Conservation (phyloP, 2,797 vertebrate species). For the Heliangelus exortis region DNA sequence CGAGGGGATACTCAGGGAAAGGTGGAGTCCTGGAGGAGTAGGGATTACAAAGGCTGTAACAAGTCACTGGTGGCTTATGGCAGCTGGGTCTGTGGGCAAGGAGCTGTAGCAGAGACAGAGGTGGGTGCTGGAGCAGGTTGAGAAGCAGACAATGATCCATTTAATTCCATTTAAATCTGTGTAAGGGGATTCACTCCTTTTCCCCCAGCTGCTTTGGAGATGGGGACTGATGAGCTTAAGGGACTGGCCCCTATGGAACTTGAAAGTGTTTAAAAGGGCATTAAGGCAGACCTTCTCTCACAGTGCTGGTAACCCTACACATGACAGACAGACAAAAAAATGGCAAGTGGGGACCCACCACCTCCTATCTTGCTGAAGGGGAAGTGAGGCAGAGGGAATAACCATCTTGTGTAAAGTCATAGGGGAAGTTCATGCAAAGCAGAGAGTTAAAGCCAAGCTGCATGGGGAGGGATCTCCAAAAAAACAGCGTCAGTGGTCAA, state of each 20-base stretch:
- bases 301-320: neutral
- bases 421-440: neutral
- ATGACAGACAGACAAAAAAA: neutral
- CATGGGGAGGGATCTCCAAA: neutral
- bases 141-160: fast-evolving
- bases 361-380: neutral
- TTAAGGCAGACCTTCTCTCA: neutral
- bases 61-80: neutral
- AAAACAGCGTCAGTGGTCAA: neutral
- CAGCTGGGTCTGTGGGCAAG: neutral
- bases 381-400: constrained; percentile 10
- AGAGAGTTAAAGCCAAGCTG: neutral
- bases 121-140: neutral
- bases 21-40: neutral
- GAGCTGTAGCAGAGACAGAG: neutral
- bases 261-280: neutral
- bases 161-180: neutral
- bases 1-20: neutral
- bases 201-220: neutral
- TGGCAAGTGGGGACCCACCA: neutral
- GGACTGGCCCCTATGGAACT: neutral
- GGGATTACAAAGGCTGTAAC: neutral
- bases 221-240: neutral
- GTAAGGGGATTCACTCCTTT: neutral
- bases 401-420: neutral